Evolutionary conservation across 1,140 invertebrate species (phyloP), one percentile per base, ranked within the genome.

Genomic region (Drosophila erecta): DNA sequence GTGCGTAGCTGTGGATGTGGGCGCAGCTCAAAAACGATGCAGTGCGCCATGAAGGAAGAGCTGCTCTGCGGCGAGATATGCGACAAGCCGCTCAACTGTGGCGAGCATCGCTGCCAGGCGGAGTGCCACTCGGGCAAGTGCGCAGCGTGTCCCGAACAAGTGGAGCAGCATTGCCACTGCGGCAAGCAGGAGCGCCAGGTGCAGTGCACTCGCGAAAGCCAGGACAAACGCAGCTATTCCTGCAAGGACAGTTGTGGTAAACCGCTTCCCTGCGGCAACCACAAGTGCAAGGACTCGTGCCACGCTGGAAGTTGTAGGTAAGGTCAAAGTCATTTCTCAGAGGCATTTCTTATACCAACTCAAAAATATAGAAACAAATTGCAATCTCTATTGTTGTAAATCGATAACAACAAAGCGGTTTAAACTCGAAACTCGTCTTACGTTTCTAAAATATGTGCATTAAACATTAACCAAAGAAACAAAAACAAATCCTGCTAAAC

Each of bases 51-150:
- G 62, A 95, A 95, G 44, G 89, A 94, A 33, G 84, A 94, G 1
- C 93, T 98, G 12, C 92, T 95, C 0, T 99, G 98, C 90, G 95
- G 95, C 0, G 93, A 94, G 12, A 92, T 93, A 5, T 98, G 97
- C 92, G 93, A 93, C 1, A 96, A 96, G 89, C 37, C 92, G 5
- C 93, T 98, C 0, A 94, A 95, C 53, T 98, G 97, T 93, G 93
- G 93, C 14, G 86, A 93, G 24, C 98, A 99, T 91, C 92, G 79
- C 0, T 99, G 98, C 92, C 86, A 93, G 47, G 92, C 92, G 12
- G 92, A 93, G 12, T 99, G 98, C 92, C 98, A 99, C 83, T 92
- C 94, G 30, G 96, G 95, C 5, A 92, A 93, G 1, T 98, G 97
- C 92, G 93, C 94, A 5, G 93, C 94, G 0, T 98, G 97, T 89